A percentile compares a stretch with the other conserved stretches of the same genome.
Evolutionary conservation across 35 echinoderm and acorn worm genomes (phyloP).

Genomic region (Strongylocentrotus purpuratus): DNA sequence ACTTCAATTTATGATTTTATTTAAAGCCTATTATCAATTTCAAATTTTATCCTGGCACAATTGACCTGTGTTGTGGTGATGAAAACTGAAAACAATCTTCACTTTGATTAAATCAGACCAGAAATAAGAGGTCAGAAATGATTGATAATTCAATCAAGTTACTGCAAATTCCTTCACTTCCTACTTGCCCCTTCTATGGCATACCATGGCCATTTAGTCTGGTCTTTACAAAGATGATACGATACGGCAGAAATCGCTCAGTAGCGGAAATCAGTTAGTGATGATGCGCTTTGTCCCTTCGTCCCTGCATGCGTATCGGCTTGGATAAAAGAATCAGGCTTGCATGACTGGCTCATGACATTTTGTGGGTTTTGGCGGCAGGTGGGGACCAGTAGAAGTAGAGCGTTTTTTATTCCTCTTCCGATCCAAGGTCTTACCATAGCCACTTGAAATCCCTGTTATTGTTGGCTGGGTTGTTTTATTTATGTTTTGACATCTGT

Average conservation of each 20-base stretch:
- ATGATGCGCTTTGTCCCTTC: neutral
- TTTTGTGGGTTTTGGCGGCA: slow-evolving; percentile 15
- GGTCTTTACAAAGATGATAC: no score
- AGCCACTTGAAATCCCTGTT: neutral
- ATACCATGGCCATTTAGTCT: neutral
- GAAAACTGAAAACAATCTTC: neutral
- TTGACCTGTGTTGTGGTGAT: neutral
- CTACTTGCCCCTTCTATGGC: neutral
- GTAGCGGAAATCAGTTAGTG: neutral
- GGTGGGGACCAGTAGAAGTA: neutral
- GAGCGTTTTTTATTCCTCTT: neutral
- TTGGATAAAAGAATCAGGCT: neutral
- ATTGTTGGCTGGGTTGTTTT: neutral
- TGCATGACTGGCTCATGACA: neutral
- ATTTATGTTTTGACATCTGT: neutral
- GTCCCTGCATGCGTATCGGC: neutral
- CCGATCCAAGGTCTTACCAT: neutral
- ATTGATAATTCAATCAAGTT: neutral
- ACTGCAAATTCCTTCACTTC: neutral
- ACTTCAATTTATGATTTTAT: neutral
- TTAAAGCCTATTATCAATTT: neutral
- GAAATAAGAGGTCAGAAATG: neutral
- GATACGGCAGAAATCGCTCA: no score
- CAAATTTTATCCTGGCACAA: neutral
- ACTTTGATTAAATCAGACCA: no score